Evolutionary conservation across 2,888 invertebrate species (phyloP).

Genomic region (Eristalis tenax): DNA sequence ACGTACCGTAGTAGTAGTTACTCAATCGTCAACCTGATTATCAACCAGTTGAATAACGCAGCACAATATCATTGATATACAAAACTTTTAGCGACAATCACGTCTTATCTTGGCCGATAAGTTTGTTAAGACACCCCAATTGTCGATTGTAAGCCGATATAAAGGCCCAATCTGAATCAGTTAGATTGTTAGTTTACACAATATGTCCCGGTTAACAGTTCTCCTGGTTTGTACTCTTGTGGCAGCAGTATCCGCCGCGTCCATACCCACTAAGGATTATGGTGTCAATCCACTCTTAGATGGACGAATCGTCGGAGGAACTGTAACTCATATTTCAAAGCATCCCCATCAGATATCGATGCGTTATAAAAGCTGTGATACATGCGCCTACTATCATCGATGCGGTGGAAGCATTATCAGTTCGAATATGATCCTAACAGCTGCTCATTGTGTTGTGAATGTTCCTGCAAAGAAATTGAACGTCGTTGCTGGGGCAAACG

Average conservation of each 20-base stretch:
- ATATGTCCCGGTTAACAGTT: slow-evolving; percentile 41
- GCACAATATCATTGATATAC: not conserved
- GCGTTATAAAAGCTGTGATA: slow-evolving; percentile 73
- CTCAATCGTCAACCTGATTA: not conserved
- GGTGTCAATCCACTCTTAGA: slow-evolving; percentile 13
- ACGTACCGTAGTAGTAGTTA: not conserved
- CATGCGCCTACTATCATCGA: slow-evolving; percentile 72
- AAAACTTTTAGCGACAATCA: not conserved
- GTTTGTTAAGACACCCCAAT: not conserved
- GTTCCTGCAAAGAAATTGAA: slow-evolving; percentile 72
- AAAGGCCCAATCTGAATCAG: slow-evolving; percentile 17
- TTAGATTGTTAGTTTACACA: slow-evolving; percentile 22
- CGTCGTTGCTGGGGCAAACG: slow-evolving; percentile 83
- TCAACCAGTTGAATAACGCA: not conserved
- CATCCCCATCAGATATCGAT: slow-evolving; percentile 77
- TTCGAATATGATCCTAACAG: slow-evolving; percentile 74
- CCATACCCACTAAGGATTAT: not conserved
- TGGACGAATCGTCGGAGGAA: slow-evolving; percentile 77
- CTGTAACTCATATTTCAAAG: slow-evolving; percentile 72
- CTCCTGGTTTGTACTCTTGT: slow-evolving; percentile 64
- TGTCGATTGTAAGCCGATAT: slow-evolving; percentile 7
- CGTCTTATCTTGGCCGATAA: slow-evolving; percentile 14
- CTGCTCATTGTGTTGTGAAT: slow-evolving; percentile 77
- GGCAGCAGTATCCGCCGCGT: slow-evolving; percentile 69
- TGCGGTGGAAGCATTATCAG: slow-evolving; percentile 77